Percentiles rank a stretch among this genome's conserved stretches.
Evolutionary conservation across 2,888 invertebrate genomes (phyloP).

Genomic region (Hetaerina titia): DNA sequence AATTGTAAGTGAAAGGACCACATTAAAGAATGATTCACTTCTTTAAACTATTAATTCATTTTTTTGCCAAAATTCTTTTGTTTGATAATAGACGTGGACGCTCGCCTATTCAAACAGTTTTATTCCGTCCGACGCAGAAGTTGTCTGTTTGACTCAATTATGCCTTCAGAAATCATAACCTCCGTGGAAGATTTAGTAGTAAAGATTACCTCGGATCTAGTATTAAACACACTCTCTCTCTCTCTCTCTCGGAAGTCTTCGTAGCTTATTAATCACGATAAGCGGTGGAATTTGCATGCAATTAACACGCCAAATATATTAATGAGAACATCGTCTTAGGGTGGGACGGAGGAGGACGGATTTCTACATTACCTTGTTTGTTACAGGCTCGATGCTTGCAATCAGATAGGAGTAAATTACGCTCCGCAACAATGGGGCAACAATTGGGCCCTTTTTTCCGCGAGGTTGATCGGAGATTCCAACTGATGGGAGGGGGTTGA

Average conservation of each 20-base stretch:
- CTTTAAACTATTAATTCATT: too few species aligned
- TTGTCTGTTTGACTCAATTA: background rate
- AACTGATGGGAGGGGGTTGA: background rate
- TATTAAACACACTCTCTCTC: background rate
- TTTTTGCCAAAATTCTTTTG: background rate
- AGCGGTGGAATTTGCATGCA: background rate
- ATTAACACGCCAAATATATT: background rate
- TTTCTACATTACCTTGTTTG: constrained; percentile 37
- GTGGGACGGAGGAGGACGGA: background rate
- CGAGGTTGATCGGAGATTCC: constrained; percentile 27
- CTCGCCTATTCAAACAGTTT: background rate
- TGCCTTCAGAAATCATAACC: background rate
- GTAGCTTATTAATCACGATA: constrained; percentile 7
- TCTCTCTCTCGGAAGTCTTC: background rate
- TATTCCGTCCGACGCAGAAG: background rate
- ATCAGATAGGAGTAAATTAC: constrained; percentile 61
- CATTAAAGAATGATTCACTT: too few species aligned
- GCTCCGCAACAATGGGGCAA: constrained; percentile 56
- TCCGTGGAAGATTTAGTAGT: background rate
- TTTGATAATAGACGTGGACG: background rate
- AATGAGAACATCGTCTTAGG: background rate
- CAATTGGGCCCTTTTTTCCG: constrained; percentile 23
- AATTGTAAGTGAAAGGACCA: too few species aligned
- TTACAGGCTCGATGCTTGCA: constrained; percentile 1
- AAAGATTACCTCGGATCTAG: background rate